Evolutionary conservation across 2,888 invertebrate species (phyloP).

Genomic region (Luffia ferchaultella): DNA sequence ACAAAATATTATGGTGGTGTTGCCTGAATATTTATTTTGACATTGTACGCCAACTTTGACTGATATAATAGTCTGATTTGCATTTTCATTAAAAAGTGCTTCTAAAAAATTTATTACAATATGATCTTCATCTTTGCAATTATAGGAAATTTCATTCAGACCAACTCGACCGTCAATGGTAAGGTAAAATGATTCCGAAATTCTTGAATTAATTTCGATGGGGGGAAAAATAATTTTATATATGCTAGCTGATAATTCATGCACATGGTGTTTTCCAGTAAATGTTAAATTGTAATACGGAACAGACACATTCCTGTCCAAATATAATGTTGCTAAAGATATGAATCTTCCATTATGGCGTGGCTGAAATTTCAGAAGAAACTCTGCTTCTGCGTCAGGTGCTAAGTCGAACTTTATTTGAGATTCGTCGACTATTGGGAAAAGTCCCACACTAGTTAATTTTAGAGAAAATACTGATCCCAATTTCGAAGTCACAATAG

Average conservation of each 20-base stretch:
- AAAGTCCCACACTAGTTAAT: constrained; percentile 24
- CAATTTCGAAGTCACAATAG: constrained; percentile 38
- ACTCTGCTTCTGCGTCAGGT: constrained; percentile 21
- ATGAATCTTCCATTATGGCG: constrained; percentile 41
- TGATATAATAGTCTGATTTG: constrained; percentile 25
- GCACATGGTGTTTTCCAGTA: constrained; percentile 33
- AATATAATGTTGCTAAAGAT: constrained; percentile 37
- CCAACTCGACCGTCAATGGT: constrained; percentile 28
- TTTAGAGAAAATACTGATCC: constrained; percentile 38
- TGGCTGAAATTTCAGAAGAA: constrained; percentile 41
- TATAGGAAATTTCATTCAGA: constrained; percentile 27
- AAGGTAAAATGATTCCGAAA: constrained; percentile 26
- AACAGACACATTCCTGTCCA: constrained; percentile 41
- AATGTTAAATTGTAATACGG: constrained; percentile 52
- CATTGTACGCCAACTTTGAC: constrained; percentile 31
- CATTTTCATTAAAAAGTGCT: constrained; percentile 18
- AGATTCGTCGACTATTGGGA: constrained; percentile 25
- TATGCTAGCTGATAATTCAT: constrained; percentile 32
- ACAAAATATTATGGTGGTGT: constrained; percentile 28
- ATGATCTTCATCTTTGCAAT: constrained; percentile 30
- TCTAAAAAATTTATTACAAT: constrained; percentile 27
- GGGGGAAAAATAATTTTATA: constrained; percentile 46
- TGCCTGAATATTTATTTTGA: constrained; percentile 22
- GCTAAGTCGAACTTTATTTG: constrained; percentile 42
- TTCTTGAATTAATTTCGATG: constrained; percentile 26